Conservation (phyloP, 2,113 vertebrate species). For the Lophura nycthemera region DNA sequence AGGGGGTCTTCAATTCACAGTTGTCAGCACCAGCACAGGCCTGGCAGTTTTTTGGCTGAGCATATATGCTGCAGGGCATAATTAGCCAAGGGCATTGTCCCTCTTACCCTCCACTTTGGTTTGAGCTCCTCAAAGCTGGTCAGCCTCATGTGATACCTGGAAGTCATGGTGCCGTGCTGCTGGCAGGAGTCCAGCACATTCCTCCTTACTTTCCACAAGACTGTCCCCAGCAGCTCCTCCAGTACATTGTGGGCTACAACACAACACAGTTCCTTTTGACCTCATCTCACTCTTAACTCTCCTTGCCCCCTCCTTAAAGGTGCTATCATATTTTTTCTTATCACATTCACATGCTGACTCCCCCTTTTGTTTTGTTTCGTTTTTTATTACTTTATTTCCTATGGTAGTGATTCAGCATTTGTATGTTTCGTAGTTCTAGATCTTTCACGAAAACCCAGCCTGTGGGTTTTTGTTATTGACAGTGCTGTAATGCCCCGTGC, state of each 20-base stretch:
- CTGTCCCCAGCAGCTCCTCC: slow-evolving; percentile 35
- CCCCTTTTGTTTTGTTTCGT: slow-evolving; percentile 38
- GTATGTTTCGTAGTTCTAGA: slow-evolving; percentile 71
- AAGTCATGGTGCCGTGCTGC: neutral
- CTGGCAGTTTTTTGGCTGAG: neutral
- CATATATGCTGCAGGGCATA: neutral
- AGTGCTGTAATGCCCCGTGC: slow-evolving; percentile 44
- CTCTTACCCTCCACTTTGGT: neutral
- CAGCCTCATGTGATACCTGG: slow-evolving; percentile 34
- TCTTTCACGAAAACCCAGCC: slow-evolving; percentile 39
- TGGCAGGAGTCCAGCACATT: slow-evolving; percentile 15
- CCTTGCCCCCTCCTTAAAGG: slow-evolving; percentile 74
- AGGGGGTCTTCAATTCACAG: neutral
- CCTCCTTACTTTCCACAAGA: slow-evolving; percentile 40
- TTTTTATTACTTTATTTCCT: slow-evolving; percentile 70
- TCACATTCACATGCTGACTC: slow-evolving; percentile 65
- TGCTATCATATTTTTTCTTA: slow-evolving; percentile 78
- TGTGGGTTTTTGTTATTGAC: slow-evolving; percentile 46
- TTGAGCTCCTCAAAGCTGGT: neutral
- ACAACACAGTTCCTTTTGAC: slow-evolving; percentile 62
- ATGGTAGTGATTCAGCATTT: slow-evolving; percentile 76
- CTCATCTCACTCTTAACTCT: slow-evolving; percentile 55
- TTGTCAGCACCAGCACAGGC: neutral
- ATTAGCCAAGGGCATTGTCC: neutral
- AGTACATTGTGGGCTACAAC: slow-evolving; percentile 56